Evolutionary conservation across 2,113 vertebrate genomes (phyloP).

Genomic region (Uria lomvia): DNA sequence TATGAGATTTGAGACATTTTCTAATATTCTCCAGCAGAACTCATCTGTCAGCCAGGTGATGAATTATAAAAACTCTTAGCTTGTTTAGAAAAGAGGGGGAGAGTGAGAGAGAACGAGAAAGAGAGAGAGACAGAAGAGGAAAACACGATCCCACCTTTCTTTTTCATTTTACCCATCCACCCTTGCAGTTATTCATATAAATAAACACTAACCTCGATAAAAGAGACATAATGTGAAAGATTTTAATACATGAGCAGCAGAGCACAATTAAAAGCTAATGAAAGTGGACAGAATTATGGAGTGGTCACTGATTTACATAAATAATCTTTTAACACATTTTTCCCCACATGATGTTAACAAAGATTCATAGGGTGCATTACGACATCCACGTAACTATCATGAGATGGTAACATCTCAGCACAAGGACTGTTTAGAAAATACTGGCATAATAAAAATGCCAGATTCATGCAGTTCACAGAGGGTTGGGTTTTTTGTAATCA

Average conservation of each 20-base stretch:
- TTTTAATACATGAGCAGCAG: neutral
- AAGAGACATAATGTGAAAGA: neutral
- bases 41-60: constrained; percentile 99
- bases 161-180: constrained; percentile 20
- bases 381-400: neutral
- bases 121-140: neutral
- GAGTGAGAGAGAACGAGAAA: neutral
- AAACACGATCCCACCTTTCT: constrained; percentile 30
- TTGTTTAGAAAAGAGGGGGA: constrained; percentile 89
- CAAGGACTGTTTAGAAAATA: neutral
- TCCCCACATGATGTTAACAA: neutral
- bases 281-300: neutral
- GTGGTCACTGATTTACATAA: neutral
- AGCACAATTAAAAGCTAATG: neutral
- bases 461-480: neutral
- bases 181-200: neutral
- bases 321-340: neutral
- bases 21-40: constrained; percentile 99
- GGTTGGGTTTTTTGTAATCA: neutral
- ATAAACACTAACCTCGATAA: neutral
- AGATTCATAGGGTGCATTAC: neutral
- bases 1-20: constrained; percentile 99
- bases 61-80: constrained; percentile 98
- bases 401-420: neutral
- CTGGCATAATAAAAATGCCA: neutral